A percentile compares a stretch with the other conserved stretches of the same genome.
phyloP scores from a whole-genome alignment of 2,888 invertebrate genomes.

The Sinelater perroti region DNA sequence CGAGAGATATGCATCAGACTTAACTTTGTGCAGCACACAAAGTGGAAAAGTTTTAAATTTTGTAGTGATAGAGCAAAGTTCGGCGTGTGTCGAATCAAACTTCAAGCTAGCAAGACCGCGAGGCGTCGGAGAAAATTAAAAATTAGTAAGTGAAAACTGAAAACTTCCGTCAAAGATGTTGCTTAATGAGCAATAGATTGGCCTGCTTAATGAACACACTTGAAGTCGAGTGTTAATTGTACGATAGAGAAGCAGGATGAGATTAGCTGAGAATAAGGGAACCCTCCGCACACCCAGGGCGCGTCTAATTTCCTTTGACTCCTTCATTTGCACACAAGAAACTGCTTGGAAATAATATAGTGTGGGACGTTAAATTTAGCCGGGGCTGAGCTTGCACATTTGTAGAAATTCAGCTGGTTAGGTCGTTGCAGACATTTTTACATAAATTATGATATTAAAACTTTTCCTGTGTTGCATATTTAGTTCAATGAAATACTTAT shows the following conservation, averaged over 20 bases:
- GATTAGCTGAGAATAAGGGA: conserved; percentile 30
- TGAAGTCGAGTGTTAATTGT: conserved; percentile 38
- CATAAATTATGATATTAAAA: too few relatives aligned
- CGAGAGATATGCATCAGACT: conserved; percentile 20
- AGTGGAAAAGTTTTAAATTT: conserved; percentile 30
- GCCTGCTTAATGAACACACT: conserved; percentile 35
- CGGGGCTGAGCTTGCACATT: conserved; percentile 4
- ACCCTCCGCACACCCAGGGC: conserved; percentile 20
- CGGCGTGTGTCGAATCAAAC: conserved; percentile 10
- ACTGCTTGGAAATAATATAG: conserved; percentile 31
- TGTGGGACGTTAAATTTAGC: conserved; percentile 21
- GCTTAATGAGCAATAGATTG: conserved; percentile 36
- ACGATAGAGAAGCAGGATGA: conserved; percentile 28
- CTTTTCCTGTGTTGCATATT: too few relatives aligned
- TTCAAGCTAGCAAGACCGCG: conserved; percentile 2
- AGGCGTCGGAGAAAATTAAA: conserved; percentile 27
- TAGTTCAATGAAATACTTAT: too few relatives aligned
- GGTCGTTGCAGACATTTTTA: conserved; percentile 10
- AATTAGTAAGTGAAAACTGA: conserved; percentile 29
- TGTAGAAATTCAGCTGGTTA: conserved; percentile 5
- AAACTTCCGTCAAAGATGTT: conserved; percentile 31
- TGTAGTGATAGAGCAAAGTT: conserved; percentile 5
- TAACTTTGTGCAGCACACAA: conserved; percentile 29
- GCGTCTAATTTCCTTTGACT: conserved; percentile 34
- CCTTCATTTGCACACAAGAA: conserved; percentile 30